Conservation (phyloP, 2,113 vertebrate genomes). For the Gobiocypris rarus region DNA sequence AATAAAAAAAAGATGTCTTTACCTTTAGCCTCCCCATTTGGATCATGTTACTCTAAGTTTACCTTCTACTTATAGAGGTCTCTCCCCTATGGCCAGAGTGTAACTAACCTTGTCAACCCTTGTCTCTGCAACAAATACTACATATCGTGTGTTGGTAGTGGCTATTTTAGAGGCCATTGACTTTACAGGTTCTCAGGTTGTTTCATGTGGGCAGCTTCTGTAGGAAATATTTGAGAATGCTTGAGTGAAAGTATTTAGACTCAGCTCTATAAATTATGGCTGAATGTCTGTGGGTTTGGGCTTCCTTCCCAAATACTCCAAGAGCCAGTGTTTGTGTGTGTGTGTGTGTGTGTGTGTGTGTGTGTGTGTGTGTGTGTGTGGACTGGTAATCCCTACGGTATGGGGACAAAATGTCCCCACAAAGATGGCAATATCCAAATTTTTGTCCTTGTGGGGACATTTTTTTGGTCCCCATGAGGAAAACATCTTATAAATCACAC, state of each 20-base stretch:
- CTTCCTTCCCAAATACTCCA: slow-evolving; percentile 22
- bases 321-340: background rate
- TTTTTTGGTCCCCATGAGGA: too few relatives aligned
- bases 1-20: background rate
- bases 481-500: too few relatives aligned
- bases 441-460: too few relatives aligned
- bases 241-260: slow-evolving; percentile 46
- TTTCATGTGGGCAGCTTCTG: slow-evolving; percentile 37
- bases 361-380: too few relatives aligned
- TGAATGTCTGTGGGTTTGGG: slow-evolving; percentile 36
- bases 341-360: background rate
- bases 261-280: slow-evolving; percentile 40
- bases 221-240: slow-evolving; percentile 45
- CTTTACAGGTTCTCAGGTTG: slow-evolving; percentile 27
- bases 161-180: slow-evolving; percentile 21
- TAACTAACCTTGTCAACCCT: background rate
- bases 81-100: background rate
- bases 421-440: too few relatives aligned
- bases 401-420: too few relatives aligned
- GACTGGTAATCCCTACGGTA: too few relatives aligned
- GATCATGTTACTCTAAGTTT: background rate
- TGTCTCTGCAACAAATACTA: background rate
- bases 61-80: background rate
- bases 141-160: background rate
- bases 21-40: background rate